phyloP scores from a whole-genome alignment of 2,113 vertebrate species.

The Percopsis transmontana region DNA sequence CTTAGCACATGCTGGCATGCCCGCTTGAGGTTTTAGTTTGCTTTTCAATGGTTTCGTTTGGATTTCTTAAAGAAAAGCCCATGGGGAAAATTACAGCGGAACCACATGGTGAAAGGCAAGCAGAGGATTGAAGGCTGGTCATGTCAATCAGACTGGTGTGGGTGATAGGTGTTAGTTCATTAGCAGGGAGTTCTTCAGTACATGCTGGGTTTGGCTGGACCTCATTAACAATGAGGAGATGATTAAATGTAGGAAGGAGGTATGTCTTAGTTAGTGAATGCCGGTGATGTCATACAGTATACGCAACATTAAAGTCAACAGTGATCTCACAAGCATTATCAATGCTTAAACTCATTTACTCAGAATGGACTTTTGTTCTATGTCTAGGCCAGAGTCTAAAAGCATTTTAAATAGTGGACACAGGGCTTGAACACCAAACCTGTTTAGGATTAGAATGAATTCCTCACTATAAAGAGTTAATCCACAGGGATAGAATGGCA shows the following conservation, averaged over 20 bases:
- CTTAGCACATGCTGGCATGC: slow-evolving; percentile 63
- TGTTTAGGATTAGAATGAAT: slow-evolving; percentile 55
- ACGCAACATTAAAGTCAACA: slow-evolving; percentile 46
- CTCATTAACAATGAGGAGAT: slow-evolving; percentile 30
- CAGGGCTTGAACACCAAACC: slow-evolving; percentile 44
- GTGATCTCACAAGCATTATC: slow-evolving; percentile 65
- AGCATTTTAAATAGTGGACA: slow-evolving; percentile 50
- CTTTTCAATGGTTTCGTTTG: slow-evolving; percentile 65
- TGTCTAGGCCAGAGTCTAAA: slow-evolving; percentile 46
- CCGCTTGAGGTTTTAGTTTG: slow-evolving; percentile 75
- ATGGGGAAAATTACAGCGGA: slow-evolving; percentile 59
- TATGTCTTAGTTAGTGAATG: slow-evolving; percentile 25
- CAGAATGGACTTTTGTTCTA: slow-evolving; percentile 54
- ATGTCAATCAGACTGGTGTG: slow-evolving; percentile 60
- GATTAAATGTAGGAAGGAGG: slow-evolving; percentile 8
- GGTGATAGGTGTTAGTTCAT: slow-evolving; percentile 52
- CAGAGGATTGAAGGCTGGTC: slow-evolving; percentile 40
- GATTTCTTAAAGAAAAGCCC: slow-evolving; percentile 53
- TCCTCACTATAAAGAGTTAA: slow-evolving; percentile 42
- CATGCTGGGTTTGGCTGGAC: slow-evolving; percentile 43
- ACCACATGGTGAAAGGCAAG: slow-evolving; percentile 71
- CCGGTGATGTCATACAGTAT: slow-evolving; percentile 61
- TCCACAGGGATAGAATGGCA: slow-evolving; percentile 40
- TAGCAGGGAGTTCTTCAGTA: slow-evolving; percentile 44
- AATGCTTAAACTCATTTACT: slow-evolving; percentile 55